Base-by-base conservation (phyloP, 1,140 invertebrate genomes). In the Eurosta solidaginis region DNA sequence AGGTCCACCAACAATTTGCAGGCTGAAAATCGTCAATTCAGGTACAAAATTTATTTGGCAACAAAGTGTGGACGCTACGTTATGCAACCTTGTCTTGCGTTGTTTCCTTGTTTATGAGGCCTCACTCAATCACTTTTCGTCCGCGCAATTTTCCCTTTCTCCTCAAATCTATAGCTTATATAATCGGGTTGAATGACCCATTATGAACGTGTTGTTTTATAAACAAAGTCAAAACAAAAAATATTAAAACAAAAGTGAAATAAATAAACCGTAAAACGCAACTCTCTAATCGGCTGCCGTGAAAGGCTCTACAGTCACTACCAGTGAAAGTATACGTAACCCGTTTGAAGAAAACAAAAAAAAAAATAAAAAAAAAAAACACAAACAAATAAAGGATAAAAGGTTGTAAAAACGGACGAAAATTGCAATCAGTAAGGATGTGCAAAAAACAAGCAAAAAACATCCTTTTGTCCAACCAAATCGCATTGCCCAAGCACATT, bases 151-250 rank as follows among this genome's bases (percentile, higher is more conserved):
- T 36, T 42, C 59, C 17, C 59, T 68, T 68, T 68, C 10, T 17
- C 5, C 14, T 17, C 45, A 49, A 9, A 9, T 29, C 22, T 12
- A 54, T n/a, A 40, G 59, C 33, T 68, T 68, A 33, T n/a, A 68
- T 68, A 68, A 68, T 68, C 59, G 59, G 59, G 59, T 68, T 68
- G 59, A 68, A 68, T 68, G 59, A 42, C 59, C 59, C 36, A 68
- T 68, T 68, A 68, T 68, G 36, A 10, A 33, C 27, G 59, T 10
- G 7, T 68, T 42, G 33, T 68, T 17, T 20, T 68, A 10, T 10
- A 0, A 40, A 68, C 59, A 68, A 40, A 40, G 33, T 9, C 5
- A 5, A 68, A 10, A 63, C 17, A 63, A 68, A 68, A 68, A 7
- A 40, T 5, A n/a, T 9, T 20, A 20, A 68, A 68, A 14, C 36